Evolutionary conservation across 2,888 invertebrate genomes (phyloP).

Genomic region (Dioctria linearis): DNA sequence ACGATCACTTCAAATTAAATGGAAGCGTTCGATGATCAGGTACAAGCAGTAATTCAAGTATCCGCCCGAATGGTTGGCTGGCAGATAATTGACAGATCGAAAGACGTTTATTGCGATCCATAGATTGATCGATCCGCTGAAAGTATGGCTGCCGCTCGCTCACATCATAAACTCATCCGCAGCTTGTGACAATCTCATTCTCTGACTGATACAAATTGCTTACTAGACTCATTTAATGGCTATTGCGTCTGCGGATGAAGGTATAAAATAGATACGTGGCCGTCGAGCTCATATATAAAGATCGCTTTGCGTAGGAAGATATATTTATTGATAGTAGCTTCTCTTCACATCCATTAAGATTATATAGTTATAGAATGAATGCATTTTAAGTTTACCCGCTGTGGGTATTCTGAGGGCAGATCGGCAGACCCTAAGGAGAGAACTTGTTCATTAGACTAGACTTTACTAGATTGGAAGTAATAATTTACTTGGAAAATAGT

Average conservation of each 20-base stretch:
- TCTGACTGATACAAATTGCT: constrained; percentile 31
- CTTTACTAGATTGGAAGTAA: too few species aligned
- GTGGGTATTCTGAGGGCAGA: too few species aligned
- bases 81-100: constrained; percentile 36
- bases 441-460: too few species aligned
- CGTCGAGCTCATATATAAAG: background rate
- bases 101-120: background rate
- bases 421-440: too few species aligned
- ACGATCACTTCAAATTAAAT: constrained; percentile 44
- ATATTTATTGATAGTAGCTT: constrained; percentile 24
- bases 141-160: constrained; percentile 4
- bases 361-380: background rate
- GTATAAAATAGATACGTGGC: constrained; percentile 30
- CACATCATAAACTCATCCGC: constrained; percentile 25
- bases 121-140: constrained; percentile 19
- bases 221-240: constrained; percentile 18
- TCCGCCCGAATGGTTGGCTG: constrained; percentile 9
- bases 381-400: too few species aligned
- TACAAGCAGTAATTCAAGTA: background rate
- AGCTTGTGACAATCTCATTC: background rate
- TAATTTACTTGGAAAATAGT: too few species aligned
- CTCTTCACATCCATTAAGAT: constrained; percentile 18
- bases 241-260: constrained; percentile 34
- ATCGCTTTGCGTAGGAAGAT: constrained; percentile 2
- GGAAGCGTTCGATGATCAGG: constrained; percentile 29